Evolutionary conservation across 64 coral and sea anemone genomes (phyloP), one percentile per base, ranked within the genome.

Genomic region (Catalaphyllia jardinei): DNA sequence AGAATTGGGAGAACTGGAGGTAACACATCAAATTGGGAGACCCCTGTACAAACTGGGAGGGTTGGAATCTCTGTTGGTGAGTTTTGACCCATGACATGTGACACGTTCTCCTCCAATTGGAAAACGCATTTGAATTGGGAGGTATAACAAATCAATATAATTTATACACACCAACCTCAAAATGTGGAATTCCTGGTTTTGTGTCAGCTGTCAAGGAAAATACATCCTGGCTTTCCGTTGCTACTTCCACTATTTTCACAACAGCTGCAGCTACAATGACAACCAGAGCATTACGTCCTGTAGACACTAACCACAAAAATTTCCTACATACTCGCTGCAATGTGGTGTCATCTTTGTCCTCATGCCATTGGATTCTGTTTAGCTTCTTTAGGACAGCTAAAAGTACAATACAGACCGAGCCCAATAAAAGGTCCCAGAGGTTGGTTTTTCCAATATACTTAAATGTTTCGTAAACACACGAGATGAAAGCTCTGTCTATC

Each of bases 281-380:
- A 29, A 91, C 88, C n/a, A 98, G 52, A n/a, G 92, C 92, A 87
- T 98, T 98, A 55, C 95, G 65, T 51, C 60, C 95, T 54, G 86
- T 94, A 19, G 92, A 76, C 30, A 88, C 86, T 67, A 88, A 28
- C 95, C 95, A 98, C 59, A 98, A 89, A 42, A 94, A 80, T 59
- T 98, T 98, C 60, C 92, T 91, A 29, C 80, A 86, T n/a, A 86
- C 60, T 52, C 73, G 91, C 86, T 98, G 88, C 19, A 62, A 91
- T 31, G 27, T 79, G 24, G 95, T 77, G 24, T 88, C 25, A 50
- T 87, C 62, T 17, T 79, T 83, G 27, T 91, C 64, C 3, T 96
- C 92, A 1, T 91, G 89, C 97, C 97, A 99, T n/a, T 64, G 81
- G 49, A 94, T 86, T 31, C 82, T 71, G 64, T 88, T 86, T 42